A percentile compares a stretch with the other conserved stretches of the same genome.
Conservation (phyloP, 2,797 vertebrate genomes). For the Yasuhikotakia modesta region DNA sequence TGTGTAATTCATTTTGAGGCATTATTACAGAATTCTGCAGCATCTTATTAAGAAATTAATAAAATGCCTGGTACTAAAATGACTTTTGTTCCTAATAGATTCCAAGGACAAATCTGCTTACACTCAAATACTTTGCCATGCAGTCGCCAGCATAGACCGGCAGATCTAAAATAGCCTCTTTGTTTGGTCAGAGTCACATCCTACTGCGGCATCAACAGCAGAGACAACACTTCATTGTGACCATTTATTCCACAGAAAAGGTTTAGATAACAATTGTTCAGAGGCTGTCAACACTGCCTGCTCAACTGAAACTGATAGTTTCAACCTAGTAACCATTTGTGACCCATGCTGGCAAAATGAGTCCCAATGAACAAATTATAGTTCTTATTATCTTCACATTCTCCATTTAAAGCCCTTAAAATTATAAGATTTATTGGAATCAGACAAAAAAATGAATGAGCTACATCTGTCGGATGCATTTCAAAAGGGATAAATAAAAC, state of each 20-base stretch:
- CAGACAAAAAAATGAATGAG: too few species aligned
- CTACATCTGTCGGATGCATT: too few species aligned
- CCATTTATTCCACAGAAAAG: conserved; percentile 9
- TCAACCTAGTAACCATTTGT: background rate
- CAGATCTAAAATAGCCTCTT: conserved; percentile 7
- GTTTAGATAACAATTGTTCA: background rate
- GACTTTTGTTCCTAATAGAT: background rate
- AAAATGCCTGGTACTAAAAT: background rate
- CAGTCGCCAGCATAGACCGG: background rate
- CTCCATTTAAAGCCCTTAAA: too few species aligned
- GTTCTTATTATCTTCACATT: too few species aligned
- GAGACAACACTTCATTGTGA: conserved; percentile 36
- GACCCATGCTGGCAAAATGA: too few species aligned
- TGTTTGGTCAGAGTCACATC: conserved; percentile 16
- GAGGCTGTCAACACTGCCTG: background rate
- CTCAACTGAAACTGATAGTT: background rate
- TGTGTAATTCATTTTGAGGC: background rate
- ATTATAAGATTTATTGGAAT: too few species aligned
- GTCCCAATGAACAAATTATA: too few species aligned
- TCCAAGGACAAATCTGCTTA: background rate
- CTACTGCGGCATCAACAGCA: conserved; percentile 7
- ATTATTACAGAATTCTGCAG: too few species aligned
- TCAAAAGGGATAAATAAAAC: too few species aligned
- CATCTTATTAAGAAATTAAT: background rate
- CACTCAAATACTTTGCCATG: background rate